phyloP scores from a whole-genome alignment of 2,113 vertebrate genomes.

The Eurystomus gularis region DNA sequence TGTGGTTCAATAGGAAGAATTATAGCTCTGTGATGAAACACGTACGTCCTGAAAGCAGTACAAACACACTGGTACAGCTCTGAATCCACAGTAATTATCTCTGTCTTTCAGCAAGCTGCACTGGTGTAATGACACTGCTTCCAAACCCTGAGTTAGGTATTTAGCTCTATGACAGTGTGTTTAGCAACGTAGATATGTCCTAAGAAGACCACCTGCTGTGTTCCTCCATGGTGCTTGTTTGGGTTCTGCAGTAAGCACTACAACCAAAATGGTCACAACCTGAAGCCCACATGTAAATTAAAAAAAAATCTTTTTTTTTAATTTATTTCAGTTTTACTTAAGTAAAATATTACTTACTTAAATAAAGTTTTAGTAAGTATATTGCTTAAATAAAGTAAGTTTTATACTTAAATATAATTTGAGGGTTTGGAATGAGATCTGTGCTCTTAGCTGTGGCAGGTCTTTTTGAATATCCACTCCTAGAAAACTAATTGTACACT shows the following conservation, averaged over 20 bases:
- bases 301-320: accelerated
- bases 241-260: not conserved
- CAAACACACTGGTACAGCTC: not conserved
- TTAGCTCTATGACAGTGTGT: not conserved
- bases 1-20: not conserved
- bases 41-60: not conserved
- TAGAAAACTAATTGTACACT: not conserved
- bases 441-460: not conserved
- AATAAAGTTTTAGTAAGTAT: no score
- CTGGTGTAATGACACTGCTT: not conserved
- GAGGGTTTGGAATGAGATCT: not conserved
- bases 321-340: not conserved
- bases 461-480: not conserved
- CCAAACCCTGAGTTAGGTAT: not conserved
- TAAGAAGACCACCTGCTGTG: not conserved
- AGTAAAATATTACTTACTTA: no score
- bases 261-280: not conserved
- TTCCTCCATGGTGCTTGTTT: not conserved
- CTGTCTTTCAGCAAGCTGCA: not conserved
- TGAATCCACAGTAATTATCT: not conserved
- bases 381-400: no score
- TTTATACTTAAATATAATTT: not conserved
- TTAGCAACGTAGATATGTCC: not conserved
- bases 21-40: not conserved
- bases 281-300: not conserved